phyloP scores from a whole-genome alignment of 2,888 invertebrate species.

The Pilophorus perplexus region DNA sequence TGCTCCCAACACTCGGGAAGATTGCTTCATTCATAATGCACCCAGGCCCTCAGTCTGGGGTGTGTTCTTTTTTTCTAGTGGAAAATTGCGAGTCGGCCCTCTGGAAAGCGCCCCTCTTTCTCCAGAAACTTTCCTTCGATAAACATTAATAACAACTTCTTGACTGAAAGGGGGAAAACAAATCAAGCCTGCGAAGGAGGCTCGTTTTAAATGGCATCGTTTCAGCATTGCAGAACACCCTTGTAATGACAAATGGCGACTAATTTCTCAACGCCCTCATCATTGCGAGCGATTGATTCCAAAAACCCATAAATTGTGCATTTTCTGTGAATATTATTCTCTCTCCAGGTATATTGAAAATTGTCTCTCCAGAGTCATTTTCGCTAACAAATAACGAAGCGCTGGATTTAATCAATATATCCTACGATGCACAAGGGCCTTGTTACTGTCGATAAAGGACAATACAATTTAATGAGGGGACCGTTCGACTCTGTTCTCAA shows the following conservation, averaged over 20 bases:
- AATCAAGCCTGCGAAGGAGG: slow-evolving; percentile 11
- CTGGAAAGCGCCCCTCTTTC: slow-evolving; percentile 1
- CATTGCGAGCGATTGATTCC: too few species aligned
- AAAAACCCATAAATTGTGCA: too few species aligned
- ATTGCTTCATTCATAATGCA: slow-evolving; percentile 37
- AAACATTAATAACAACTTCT: slow-evolving; percentile 30
- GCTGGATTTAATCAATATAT: too few species aligned
- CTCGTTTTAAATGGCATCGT: neutral
- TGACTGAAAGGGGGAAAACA: slow-evolving; percentile 16
- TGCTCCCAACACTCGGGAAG: slow-evolving; percentile 35
- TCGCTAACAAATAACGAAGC: too few species aligned
- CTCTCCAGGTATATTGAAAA: too few species aligned
- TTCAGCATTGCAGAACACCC: neutral
- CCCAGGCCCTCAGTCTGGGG: too few species aligned
- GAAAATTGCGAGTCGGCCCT: neutral
- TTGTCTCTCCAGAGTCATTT: too few species aligned
- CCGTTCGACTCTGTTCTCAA: too few species aligned
- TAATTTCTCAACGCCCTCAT: neutral
- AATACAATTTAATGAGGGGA: too few species aligned
- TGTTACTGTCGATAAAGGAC: too few species aligned
- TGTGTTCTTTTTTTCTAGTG: neutral
- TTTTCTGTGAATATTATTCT: too few species aligned
- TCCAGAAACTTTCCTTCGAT: slow-evolving; percentile 9
- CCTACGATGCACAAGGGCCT: too few species aligned
- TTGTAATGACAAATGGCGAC: neutral